Evolutionary conservation across 64 coral and sea anemone species (phyloP), one percentile per base, ranked within the genome.

Genomic region (Platygyra sinensis): DNA sequence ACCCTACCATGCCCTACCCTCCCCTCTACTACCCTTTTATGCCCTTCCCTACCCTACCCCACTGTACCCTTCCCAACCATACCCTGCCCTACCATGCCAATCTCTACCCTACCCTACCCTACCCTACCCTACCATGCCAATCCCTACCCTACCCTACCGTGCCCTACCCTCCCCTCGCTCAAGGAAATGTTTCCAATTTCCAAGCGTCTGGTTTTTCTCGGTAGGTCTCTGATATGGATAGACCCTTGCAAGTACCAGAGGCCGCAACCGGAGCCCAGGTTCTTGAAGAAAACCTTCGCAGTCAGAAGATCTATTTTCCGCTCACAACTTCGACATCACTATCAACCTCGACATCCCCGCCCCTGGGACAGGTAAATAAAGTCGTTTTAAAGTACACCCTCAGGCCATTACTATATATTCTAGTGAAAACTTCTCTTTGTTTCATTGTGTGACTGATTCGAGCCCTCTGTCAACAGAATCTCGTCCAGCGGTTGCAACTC

Each of bases 301-400:
- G 52, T 93, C 90, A 46, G 97, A 99, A 69, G 97, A 99, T 87
- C 80, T 99, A 18, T 99, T 99, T 49, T 96, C 94, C 49, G 97
- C 97, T 57, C 97, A 99, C 67, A 93, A 99, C 73, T 99, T 99
- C 54, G 97, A 99, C 73, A 99, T 99, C 60, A 99, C 94, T 69
- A 99, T 99, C 55, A 93, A 99, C 77, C 97, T 99, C 46, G 90
- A 99, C 80, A 93, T 99, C 55, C 94, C 97, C 50, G 80, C 92
- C 30, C 94, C 93, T 32, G 97, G 94, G 39, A 32, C 81, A 64
- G 72, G 82, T 77, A 50, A 54, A 4, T 16, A 12, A 28, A 19
- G 16, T 30, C 2, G 16, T 74, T 28, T 89, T 36, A 25, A 65
- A 25, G 5, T 67, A 28, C 38, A 15, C 46, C 52, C 14, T 69